Percentiles rank a stretch among this genome's conserved stretches.
Conservation (phyloP, 2,797 vertebrate species). For the Graptemys geographica region DNA sequence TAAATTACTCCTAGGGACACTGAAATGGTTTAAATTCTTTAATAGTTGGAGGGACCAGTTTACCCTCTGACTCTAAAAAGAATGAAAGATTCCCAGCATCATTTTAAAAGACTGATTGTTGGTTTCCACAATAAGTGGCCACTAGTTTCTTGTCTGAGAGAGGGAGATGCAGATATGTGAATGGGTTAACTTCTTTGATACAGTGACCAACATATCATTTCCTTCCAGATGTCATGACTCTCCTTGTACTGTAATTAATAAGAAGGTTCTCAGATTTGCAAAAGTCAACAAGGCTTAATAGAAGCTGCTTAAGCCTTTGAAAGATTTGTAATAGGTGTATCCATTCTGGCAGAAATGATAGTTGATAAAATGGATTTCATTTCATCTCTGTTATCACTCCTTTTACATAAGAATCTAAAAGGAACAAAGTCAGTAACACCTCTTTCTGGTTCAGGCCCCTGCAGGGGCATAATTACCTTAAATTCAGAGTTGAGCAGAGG, state of each 20-base stretch:
- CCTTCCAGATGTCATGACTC: conserved; percentile 29
- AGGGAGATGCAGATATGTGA: background rate
- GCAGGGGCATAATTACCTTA: background rate
- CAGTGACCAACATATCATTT: background rate
- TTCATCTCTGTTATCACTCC: background rate
- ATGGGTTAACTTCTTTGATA: conserved; percentile 4
- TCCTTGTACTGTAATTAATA: background rate
- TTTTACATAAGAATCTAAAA: background rate
- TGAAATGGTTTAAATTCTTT: background rate
- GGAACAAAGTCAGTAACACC: background rate
- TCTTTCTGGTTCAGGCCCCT: background rate
- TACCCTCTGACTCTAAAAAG: background rate
- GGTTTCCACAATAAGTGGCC: background rate
- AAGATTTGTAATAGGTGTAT: background rate
- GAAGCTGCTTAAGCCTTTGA: background rate
- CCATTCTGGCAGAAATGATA: background rate
- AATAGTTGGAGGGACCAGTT: background rate
- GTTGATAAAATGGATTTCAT: background rate
- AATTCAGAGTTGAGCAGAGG: background rate
- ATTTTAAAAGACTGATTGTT: conserved; percentile 6
- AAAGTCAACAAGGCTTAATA: background rate
- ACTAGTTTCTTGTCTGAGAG: background rate
- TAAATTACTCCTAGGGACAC: background rate
- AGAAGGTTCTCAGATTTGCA: background rate
- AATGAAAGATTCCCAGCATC: background rate